A percentile compares a stretch with the other conserved stretches of the same genome.
These are phyloP conservation scores for Petromus typicus DNA, from an alignment of 2,113 vertebrate species.

Conservation along the genomic window DNA sequence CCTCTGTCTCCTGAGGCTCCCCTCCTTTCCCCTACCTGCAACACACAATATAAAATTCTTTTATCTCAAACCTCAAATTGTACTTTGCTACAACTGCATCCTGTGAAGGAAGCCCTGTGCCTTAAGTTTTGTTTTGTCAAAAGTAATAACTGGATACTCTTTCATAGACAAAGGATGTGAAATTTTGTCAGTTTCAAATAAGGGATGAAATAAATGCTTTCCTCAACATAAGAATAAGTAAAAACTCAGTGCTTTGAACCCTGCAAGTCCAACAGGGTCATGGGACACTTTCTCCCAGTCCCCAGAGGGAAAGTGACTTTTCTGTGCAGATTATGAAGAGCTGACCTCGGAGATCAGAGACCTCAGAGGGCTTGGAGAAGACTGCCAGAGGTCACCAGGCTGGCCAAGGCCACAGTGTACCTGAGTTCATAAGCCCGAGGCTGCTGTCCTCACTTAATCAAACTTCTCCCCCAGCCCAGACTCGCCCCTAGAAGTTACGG, in stretches of 20 bases:
- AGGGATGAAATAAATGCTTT: conserved; percentile 45
- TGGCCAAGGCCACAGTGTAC: background rate
- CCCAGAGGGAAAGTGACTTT: background rate
- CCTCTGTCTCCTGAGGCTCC: background rate
- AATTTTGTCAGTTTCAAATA: conserved; percentile 20
- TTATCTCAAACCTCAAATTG: background rate
- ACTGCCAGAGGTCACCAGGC: background rate
- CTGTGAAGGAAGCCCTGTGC: background rate
- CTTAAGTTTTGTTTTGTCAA: conserved; percentile 54
- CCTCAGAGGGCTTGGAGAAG: background rate
- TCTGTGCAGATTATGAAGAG: background rate
- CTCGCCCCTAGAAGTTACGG: background rate
- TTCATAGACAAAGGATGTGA: conserved; percentile 21
- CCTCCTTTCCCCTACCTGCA: background rate
- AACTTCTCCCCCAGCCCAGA: background rate
- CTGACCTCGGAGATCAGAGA: background rate
- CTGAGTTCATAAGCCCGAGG: background rate
- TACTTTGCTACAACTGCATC: background rate
- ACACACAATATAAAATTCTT: background rate
- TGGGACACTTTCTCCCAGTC: rapidly evolving
- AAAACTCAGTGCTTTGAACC: background rate
- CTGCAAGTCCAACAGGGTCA: background rate
- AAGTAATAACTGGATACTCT: conserved; percentile 49
- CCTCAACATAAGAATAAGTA: background rate
- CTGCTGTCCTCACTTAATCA: background rate